Evolutionary conservation across 2,797 vertebrate genomes (phyloP), one percentile per base, ranked within the genome.

Genomic region (Champsocephalus esox): DNA sequence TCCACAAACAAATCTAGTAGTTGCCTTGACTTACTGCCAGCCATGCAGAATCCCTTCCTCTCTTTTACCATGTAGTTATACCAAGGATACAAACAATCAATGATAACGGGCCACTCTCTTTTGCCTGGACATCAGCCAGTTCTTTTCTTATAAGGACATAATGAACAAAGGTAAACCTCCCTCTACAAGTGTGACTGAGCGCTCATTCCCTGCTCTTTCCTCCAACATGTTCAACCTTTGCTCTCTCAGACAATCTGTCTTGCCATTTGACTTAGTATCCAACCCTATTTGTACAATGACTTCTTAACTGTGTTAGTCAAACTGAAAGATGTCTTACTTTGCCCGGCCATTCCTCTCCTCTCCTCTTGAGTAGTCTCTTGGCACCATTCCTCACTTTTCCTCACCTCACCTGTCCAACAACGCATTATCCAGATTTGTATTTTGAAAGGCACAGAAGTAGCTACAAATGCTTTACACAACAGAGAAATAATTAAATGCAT

Each of bases 71-170:
- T 76, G 3, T 59, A 28, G 19, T 41, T 43, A 12, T 50, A 52
- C 63, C 34, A 63, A 44, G 57, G 46, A 61, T 62, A 62, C 13
- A 58, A 80, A 82, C 19, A 77, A 44, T 68, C 57, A 77, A 21
- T 74, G 45, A 49, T 24, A 7, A 75, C 65, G 66, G 51, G 21
- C 43, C 41, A 41, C 9, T 32, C 8, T 70, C 19, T 58, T 71
- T 71, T 46, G n/a, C 4, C 72, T 75, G 51, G 14, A 70, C 45
- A 45, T 55, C 48, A 19, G 14, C 51, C 44, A 57, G 32, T 38
- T 3, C 51, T 34, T 12, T 45, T 13, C 46, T 61, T 46, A 13
- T 45, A 8, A 60, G 41, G 56, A 56, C 48, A 64, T 16, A 57
- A 45, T 56, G 59, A 60, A 24, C 17, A 66, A 58, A 55, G 14